A percentile compares a stretch with the other conserved stretches of the same genome.
phyloP scores from a whole-genome alignment of 2,113 vertebrate genomes.

The Cavia porcellus region DNA sequence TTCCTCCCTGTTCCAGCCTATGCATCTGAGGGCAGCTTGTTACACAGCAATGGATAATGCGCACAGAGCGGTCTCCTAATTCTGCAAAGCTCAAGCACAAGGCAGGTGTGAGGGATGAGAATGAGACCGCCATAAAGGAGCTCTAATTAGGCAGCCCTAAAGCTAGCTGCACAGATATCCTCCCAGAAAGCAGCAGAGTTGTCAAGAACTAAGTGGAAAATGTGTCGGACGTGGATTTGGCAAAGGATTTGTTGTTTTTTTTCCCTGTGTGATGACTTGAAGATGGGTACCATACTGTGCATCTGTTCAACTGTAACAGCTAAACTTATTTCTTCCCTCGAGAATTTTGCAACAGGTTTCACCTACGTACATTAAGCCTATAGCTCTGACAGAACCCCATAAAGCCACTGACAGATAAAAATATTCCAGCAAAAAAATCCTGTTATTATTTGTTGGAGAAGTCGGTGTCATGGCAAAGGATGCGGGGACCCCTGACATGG shows the following conservation, averaged over 20 bases:
- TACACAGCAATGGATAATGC: slow-evolving; percentile 56
- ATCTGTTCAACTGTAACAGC: slow-evolving; percentile 76
- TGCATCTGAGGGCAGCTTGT: slow-evolving; percentile 17
- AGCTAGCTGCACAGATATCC: slow-evolving; percentile 75
- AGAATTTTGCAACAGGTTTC: slow-evolving; percentile 82
- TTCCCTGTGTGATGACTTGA: slow-evolving; percentile 77
- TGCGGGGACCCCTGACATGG: slow-evolving; percentile 82
- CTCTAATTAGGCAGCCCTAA: slow-evolving; percentile 58
- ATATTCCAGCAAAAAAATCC: slow-evolving; percentile 76
- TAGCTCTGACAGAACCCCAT: slow-evolving; percentile 33
- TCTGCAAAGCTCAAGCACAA: slow-evolving; percentile 36
- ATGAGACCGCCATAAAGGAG: slow-evolving; percentile 6
- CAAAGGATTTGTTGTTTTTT: slow-evolving; percentile 75
- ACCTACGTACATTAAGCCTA: slow-evolving; percentile 65
- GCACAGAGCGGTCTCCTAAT: slow-evolving; percentile 21
- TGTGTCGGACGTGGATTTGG: slow-evolving; percentile 79
- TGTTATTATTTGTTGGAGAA: slow-evolving; percentile 76
- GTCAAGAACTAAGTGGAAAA: slow-evolving; percentile 81
- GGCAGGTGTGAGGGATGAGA: neutral
- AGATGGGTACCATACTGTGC: slow-evolving; percentile 76
- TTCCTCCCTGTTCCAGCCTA: neutral
- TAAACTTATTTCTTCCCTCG: slow-evolving; percentile 78
- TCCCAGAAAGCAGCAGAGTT: slow-evolving; percentile 71
- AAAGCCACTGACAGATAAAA: slow-evolving; percentile 74
- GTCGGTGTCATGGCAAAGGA: slow-evolving; percentile 71